Evolutionary conservation across 2,113 vertebrate genomes (phyloP).

Genomic region (Poeciliopsis occidentalis): DNA sequence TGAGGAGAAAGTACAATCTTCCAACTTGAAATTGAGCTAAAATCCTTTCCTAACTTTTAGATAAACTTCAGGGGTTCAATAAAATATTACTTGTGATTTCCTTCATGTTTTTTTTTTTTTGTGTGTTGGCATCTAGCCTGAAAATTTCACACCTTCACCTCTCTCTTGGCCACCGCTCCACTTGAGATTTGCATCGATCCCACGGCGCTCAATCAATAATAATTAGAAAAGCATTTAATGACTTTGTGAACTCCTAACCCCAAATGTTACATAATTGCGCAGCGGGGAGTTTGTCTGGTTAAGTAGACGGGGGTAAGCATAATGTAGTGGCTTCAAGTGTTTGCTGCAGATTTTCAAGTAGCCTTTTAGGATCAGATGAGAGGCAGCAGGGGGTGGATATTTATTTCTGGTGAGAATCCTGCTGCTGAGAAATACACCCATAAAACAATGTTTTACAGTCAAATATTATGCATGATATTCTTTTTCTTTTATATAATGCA

Average conservation of each 20-base stretch:
- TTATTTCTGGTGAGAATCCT: conserved; percentile 20
- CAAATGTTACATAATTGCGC: conserved; percentile 56
- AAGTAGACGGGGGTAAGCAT: conserved; percentile 21
- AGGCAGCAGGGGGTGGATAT: conserved; percentile 14
- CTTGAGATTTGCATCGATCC: conserved; percentile 67
- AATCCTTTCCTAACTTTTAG: neutral
- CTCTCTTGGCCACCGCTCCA: neutral
- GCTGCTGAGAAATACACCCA: conserved; percentile 6
- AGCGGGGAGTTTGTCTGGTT: conserved; percentile 34
- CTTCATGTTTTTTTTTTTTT: neutral
- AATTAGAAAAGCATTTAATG: conserved; percentile 78
- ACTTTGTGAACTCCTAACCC: conserved; percentile 72
- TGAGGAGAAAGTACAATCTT: neutral
- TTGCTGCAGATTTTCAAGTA: conserved; percentile 52
- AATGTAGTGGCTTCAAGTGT: conserved; percentile 57
- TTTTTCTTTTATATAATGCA: neutral
- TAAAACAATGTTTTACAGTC: conserved; percentile 13
- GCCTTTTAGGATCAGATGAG: conserved; percentile 41
- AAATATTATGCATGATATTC: neutral
- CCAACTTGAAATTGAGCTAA: neutral
- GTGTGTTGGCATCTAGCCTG: neutral
- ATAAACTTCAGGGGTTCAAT: neutral
- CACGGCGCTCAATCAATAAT: conserved; percentile 68
- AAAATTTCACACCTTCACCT: conserved; percentile 15
- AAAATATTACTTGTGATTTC: neutral